Conservation (phyloP, 2,797 vertebrate genomes). For the Liasis olivaceus region DNA sequence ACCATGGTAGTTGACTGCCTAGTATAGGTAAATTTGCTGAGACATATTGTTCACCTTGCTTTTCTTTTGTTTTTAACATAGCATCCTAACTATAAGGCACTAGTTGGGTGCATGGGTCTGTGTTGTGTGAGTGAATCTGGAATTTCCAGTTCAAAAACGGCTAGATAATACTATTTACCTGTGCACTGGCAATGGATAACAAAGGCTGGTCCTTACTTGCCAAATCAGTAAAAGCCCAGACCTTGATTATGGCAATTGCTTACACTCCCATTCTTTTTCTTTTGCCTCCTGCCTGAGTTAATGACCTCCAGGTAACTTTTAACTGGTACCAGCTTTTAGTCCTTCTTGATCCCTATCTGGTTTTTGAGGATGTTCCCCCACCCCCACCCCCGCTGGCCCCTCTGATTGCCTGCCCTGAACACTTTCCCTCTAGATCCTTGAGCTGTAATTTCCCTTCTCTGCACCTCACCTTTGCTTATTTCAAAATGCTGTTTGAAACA, state of each 20-base stretch:
- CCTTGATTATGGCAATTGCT: not conserved
- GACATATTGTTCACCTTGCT: not conserved
- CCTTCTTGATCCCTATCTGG: not conserved
- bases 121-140: not conserved
- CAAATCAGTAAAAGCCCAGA: not conserved
- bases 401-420: not conserved
- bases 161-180: not conserved
- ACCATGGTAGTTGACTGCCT: not conserved
- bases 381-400: too few species aligned
- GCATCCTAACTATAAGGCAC: not conserved
- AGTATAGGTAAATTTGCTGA: not conserved
- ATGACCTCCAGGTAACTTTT: not conserved
- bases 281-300: not conserved
- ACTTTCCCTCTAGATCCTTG: not conserved
- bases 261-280: not conserved
- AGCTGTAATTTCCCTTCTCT: not conserved
- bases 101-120: not conserved
- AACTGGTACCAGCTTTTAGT: not conserved
- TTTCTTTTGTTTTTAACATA: not conserved
- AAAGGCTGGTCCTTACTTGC: not conserved
- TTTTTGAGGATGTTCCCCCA: too few species aligned
- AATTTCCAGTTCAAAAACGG: not conserved
- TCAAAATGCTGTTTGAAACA: not conserved
- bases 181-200: not conserved
- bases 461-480: not conserved